These are phyloP conservation scores for Orussus abietinus DNA, from an alignment of 1,140 invertebrate species.

Conservation along the genomic window DNA sequence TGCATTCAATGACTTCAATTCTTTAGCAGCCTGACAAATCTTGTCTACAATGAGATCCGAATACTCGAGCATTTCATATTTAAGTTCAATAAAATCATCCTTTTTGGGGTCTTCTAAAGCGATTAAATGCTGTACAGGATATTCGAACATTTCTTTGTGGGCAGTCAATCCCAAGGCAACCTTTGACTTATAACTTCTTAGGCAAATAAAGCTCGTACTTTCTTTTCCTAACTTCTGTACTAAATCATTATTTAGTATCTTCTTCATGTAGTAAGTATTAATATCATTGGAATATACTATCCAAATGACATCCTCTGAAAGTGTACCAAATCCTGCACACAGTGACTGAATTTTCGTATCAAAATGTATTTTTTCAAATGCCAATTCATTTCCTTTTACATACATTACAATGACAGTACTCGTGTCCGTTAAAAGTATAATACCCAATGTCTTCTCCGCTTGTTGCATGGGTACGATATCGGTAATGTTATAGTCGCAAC, in stretches of 20 bases:
- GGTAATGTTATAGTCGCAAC: conserved; percentile 19
- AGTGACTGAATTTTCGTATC: conserved; percentile 15
- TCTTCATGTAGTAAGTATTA: conserved; percentile 24
- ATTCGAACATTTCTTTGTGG: conserved; percentile 19
- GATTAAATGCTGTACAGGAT: conserved; percentile 19
- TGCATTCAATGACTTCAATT: conserved; percentile 21
- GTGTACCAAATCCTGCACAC: conserved; percentile 22
- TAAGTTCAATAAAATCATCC: conserved; percentile 22
- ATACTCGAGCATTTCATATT: conserved; percentile 29
- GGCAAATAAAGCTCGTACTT: conserved; percentile 21
- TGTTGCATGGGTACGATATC: conserved; percentile 27
- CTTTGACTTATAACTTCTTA: conserved; percentile 23
- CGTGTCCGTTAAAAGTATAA: conserved; percentile 24
- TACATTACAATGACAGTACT: conserved; percentile 28
- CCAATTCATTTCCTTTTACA: conserved; percentile 16
- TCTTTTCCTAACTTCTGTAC: conserved; percentile 11
- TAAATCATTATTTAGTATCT: conserved; percentile 16
- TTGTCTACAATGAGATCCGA: conserved; percentile 25
- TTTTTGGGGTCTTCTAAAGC: background rate
- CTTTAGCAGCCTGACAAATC: conserved; percentile 29
- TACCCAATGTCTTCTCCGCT: conserved; percentile 20
- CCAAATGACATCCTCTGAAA: conserved; percentile 23
- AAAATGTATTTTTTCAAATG: conserved; percentile 29
- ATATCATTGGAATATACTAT: conserved; percentile 29
- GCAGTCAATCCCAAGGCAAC: conserved; percentile 21